Percentiles rank a stretch among this genome's conserved stretches.
Conservation (phyloP, 2,113 vertebrate genomes). For the Euleptes europaea region DNA sequence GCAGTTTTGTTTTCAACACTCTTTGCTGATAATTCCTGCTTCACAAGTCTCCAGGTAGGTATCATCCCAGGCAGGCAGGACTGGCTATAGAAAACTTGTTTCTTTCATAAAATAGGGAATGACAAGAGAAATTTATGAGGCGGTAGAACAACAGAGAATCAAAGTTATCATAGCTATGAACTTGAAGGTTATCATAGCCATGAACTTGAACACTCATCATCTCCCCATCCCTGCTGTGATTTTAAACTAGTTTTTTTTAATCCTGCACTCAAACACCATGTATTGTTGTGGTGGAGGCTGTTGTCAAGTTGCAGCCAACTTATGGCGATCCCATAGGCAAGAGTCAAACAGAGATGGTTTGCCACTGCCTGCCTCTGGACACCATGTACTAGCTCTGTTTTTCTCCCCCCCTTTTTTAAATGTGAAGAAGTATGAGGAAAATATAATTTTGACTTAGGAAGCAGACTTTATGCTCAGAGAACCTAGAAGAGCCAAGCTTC, state of each 20-base stretch:
- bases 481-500: constrained; percentile 15
- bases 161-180: background rate
- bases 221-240: background rate
- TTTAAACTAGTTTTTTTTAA: background rate
- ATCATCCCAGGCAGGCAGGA: constrained; percentile 21
- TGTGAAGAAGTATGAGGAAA: background rate
- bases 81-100: constrained; percentile 37
- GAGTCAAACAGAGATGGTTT: too few relatives aligned
- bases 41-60: constrained; percentile 34
- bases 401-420: too few relatives aligned
- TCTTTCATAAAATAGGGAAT: constrained; percentile 18
- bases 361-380: too few relatives aligned
- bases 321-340: too few relatives aligned
- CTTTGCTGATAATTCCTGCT: constrained; percentile 66
- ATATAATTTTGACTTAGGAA: background rate
- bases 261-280: too few relatives aligned
- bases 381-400: too few relatives aligned
- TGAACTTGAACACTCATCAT: too few relatives aligned
- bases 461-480: background rate
- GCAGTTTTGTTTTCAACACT: constrained; percentile 47
- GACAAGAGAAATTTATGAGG: background rate
- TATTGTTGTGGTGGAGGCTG: too few relatives aligned
- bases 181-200: background rate
- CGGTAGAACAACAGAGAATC: background rate
- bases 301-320: too few relatives aligned